Conservation (phyloP, 1,140 invertebrate species). For the Philopotamus ludificatus region DNA sequence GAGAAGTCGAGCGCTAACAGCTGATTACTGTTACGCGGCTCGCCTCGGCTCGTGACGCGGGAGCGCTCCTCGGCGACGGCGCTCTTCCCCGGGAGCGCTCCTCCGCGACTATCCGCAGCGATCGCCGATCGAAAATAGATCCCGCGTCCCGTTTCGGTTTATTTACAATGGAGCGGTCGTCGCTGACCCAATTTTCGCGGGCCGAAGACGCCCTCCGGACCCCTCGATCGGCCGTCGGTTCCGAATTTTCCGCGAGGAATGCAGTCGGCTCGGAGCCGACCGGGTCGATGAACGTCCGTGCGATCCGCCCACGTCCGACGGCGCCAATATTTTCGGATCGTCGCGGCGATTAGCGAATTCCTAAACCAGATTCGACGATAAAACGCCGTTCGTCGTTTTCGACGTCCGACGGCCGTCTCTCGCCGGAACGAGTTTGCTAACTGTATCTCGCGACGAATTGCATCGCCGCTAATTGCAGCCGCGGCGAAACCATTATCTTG, state of each 20-base stretch:
- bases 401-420: not conserved
- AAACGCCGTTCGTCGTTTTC: not conserved
- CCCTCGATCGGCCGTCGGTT: not conserved
- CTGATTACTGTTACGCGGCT: slow-evolving; percentile 35
- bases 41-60: not conserved
- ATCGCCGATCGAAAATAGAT: not conserved
- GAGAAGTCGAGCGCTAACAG: slow-evolving; percentile 33
- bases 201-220: not conserved
- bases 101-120: not conserved
- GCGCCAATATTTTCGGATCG: slow-evolving; percentile 6
- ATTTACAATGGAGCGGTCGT: not conserved
- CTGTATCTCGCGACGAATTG: too few species aligned
- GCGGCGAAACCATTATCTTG: not conserved
- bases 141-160: not conserved
- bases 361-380: slow-evolving; percentile 2
- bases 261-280: not conserved
- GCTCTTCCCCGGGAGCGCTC: not conserved
- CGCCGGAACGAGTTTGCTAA: not conserved
- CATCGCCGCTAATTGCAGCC: too few species aligned
- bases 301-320: slow-evolving; percentile 8
- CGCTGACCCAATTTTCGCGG: not conserved
- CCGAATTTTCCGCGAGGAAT: slow-evolving; percentile 11
- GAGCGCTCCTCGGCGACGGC: not conserved
- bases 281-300: slow-evolving; percentile 19
- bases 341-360: slow-evolving; percentile 10